Base-by-base conservation (phyloP, 2,113 vertebrate genomes). In the Nerophis lumbriciformis region DNA sequence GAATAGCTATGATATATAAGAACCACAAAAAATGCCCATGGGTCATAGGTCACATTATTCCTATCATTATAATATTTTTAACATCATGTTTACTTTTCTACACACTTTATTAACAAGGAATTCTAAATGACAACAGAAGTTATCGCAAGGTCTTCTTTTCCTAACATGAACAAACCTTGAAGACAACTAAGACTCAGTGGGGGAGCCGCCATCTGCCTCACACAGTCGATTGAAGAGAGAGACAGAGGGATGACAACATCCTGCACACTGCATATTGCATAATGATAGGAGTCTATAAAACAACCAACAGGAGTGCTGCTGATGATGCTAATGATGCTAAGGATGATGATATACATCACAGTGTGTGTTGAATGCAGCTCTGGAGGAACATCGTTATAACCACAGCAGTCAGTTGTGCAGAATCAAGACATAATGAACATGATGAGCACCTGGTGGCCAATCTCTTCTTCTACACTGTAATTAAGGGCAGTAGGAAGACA, bases 371-470 rank as follows among this genome's bases (percentile, higher is more conserved):
- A 19, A 19, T 57, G 11, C 10, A 42, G 37, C n/a, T 42, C 54
- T n/a, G 8, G n/a, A 42, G 39, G 39, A 8, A 42, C 39, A 42
- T 42, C 39, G 10, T 42, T 42, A 42, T 8, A 10, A 42, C 39
- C 10, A 11, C 54, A 51, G 9, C 48, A 44, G 48, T 45, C 59
- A 50, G 38, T 61, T 58, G 35, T 72, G 65, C 66, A 64, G 65
- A 78, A 65, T 79, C 75, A 63, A 73, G 66, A 74, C 59, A 79
- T 67, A 83, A 64, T 8, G 5, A 69, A 51, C 57, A 64, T 53
- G 75, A 57, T 69, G 76, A 84, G 81, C 63, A 62, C 79, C 87
- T 69, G 69, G 87, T 85, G 79, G 15, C 10, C 28, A 48, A 59
- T 59, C 57, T 15, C 53, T 12, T 48, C 42, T 69, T 61, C 19